Evolutionary conservation across 2,888 invertebrate species (phyloP).

Genomic region (Habroteleia sp.): DNA sequence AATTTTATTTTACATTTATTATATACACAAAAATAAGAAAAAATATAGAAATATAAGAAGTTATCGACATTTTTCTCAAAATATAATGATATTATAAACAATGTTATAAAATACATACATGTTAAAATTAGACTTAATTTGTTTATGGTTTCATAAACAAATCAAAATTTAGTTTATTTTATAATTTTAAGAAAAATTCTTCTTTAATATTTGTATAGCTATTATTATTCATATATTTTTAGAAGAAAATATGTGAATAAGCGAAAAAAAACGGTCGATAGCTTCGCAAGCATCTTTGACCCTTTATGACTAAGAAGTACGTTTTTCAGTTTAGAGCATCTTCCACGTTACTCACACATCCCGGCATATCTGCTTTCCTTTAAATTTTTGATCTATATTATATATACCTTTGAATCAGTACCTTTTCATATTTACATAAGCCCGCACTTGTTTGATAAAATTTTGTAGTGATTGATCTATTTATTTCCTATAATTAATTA

Average conservation of each 20-base stretch:
- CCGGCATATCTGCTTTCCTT: conserved; percentile 27
- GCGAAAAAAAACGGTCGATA: conserved; percentile 1
- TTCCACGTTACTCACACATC: conserved; percentile 26
- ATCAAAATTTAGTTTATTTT: no score
- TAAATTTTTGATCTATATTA: conserved; percentile 33
- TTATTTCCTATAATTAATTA: conserved; percentile 13
- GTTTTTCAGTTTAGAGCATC: conserved; percentile 12
- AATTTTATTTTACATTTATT: no score
- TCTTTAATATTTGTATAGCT: neutral
- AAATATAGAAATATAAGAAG: no score
- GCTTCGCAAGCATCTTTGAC: conserved; percentile 21
- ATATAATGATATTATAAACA: no score
- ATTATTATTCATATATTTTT: conserved; percentile 9
- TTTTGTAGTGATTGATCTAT: neutral
- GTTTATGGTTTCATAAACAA: no score
- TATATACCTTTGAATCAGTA: conserved; percentile 30
- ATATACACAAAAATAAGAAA: no score
- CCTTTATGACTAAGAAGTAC: conserved; percentile 11
- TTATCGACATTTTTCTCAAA: no score
- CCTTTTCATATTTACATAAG: conserved; percentile 4
- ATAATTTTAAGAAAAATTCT: neutral
- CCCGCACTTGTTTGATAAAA: neutral
- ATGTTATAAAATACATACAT: no score
- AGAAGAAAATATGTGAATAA: neutral
- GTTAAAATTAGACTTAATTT: no score